Percentiles rank a stretch among this genome's conserved stretches.
phyloP scores from a whole-genome alignment of 2,888 invertebrate genomes.

The Acrobasis suavella region DNA sequence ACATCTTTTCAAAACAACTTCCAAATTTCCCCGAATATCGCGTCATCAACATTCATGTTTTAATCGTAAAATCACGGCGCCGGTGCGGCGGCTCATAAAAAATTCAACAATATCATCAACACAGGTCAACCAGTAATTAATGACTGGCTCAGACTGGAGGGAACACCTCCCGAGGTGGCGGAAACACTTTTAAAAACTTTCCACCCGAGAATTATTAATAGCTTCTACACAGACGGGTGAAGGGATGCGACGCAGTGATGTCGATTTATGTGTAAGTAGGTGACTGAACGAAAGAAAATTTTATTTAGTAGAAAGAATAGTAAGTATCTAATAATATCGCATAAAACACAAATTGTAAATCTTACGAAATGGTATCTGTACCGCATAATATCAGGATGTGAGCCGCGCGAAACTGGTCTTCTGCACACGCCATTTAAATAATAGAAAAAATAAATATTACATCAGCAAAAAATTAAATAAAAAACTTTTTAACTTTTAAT shows the following conservation, averaged over 20 bases:
- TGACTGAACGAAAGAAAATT: too few relatives aligned
- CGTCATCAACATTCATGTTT: constrained; percentile 20
- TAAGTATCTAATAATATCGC: too few relatives aligned
- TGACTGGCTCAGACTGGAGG: constrained; percentile 38
- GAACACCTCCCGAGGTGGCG: constrained; percentile 49
- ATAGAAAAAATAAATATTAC: too few relatives aligned
- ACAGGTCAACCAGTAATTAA: constrained; percentile 65
- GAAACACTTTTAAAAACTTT: constrained; percentile 78
- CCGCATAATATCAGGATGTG: too few relatives aligned
- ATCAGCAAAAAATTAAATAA: too few relatives aligned
- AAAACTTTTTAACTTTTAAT: too few relatives aligned
- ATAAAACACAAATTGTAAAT: too few relatives aligned
- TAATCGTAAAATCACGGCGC: constrained; percentile 20
- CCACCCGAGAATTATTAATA: constrained; percentile 78
- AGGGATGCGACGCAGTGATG: constrained; percentile 39
- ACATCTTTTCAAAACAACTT: constrained; percentile 5
- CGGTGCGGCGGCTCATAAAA: constrained; percentile 50
- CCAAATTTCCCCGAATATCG: constrained; percentile 3
- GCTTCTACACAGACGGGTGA: constrained; percentile 57
- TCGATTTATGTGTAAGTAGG: constrained; percentile 5
- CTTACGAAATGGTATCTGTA: too few relatives aligned
- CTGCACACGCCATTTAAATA: too few relatives aligned
- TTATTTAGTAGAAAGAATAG: too few relatives aligned
- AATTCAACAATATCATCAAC: constrained; percentile 70
- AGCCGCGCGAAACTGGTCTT: too few relatives aligned